Base-by-base conservation (phyloP, 2,797 vertebrate species). In the Heterohyrax brucei region DNA sequence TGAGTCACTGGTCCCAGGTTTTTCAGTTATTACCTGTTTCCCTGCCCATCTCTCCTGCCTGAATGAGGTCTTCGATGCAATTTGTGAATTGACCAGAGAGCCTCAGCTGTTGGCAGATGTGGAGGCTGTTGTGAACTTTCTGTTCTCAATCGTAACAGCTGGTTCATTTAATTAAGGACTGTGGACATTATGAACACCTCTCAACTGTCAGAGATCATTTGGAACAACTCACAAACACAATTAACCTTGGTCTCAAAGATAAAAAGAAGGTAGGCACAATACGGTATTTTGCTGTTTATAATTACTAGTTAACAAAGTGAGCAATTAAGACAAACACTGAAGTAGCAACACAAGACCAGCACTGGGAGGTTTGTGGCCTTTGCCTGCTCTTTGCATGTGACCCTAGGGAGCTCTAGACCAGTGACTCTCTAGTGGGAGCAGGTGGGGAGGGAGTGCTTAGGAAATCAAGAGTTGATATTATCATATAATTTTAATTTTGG, bases 201-300 rank as follows among this genome's bases (percentile, higher is more conserved):
- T 87, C 80, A 77, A 30, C 61, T 87, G 59, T 28, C 89, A 87
- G 87, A 95, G 68, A 76, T 5, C 30, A 10, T 86, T 89, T 91
- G 72, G 86, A 92, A 91, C 80, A 95, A 62, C 72, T 72, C 48
- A 72, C 83, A 92, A 89, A 91, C 53, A 93, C 80, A 93, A 89
- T 83, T 95, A 92, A 75, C 68, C 62, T 75, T 83, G 46, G 56
- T 66, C 66, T n/a, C 77, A 64, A 62, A 73, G 62, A 64, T 80
- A 76, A 95, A 79, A 87, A 94, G 26, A 24, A 76, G 30, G 61
- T 44, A 50, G 1, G 33, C 30, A 46, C 33, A 46, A 50, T 8
- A 2, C 6, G 8, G n/a, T 6, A 61, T 91, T 89, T 93, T 28
- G 61, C 56, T 77, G 18, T 89, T 87, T 68, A 50, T 83, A 76